Evolutionary conservation across 1,140 invertebrate genomes (phyloP), one percentile per base, ranked within the genome.

Genomic region (Drosophila chauvacae): DNA sequence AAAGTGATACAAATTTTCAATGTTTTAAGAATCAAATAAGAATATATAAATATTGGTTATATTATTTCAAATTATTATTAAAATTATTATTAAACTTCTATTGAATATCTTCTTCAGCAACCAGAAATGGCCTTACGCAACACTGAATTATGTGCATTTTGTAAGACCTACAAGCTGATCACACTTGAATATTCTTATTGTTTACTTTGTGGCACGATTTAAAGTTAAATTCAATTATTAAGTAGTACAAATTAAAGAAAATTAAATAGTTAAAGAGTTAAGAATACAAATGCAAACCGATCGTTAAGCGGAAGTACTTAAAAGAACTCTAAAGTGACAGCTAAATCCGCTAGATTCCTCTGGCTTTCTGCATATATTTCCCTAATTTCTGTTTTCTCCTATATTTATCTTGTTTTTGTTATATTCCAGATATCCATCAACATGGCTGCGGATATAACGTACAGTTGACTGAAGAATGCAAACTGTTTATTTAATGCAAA

Each of bases 401-500:
- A 7, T 30, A 50, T n/a, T 30, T 30, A 50, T 50, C 1, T 30
- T 56, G 28, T 39, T 61, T 35, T 39, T 18, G 35, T 23, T 74
- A 30, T 35, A 14, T 55, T 66, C 58, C 75, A 86, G 79, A 63
- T 82, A 77, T 79, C 62, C 59, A 72, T 87, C 80, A 68, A 45
- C 59, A 51, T 48, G 75, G 70, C 82, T 82, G 45, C 13, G 59
- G 58, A 73, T 55, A 70, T 71, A 59, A 53, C 53, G 48, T 66
- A 75, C 78, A 80, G 77, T 76, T 80, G 78, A 80, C 70, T 64
- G 37, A 58, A 80, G 55, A 75, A 69, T 75, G 71, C 60, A 47
- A 78, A 62, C 30, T 78, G 65, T 80, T 87, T 88, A 74, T 74
- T 88, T 88, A 77, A 83, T 80, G 80, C 69, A 80, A 88, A 87